These are phyloP conservation scores for Mesembrinibis cayennensis DNA, from an alignment of 2,113 vertebrate genomes.

Conservation along the genomic window DNA sequence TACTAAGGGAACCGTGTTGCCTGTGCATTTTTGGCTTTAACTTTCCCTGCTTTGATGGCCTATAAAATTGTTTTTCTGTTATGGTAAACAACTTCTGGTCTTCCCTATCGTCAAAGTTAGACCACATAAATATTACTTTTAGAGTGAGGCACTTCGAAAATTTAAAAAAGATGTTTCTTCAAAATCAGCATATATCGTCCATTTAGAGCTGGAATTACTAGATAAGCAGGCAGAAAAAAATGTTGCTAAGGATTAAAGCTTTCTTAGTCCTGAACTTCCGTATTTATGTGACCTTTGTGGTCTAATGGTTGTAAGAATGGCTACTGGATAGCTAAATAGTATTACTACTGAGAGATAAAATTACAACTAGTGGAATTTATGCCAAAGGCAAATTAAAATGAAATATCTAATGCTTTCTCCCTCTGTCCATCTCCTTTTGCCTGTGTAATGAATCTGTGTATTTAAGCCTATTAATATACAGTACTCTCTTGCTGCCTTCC, in stretches of 20 bases:
- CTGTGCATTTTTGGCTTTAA: not conserved
- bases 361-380: not conserved
- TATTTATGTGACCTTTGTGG: not conserved
- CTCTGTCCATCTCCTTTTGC: not conserved
- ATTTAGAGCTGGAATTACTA: not conserved
- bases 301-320: not conserved
- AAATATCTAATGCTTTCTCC: not conserved
- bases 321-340: not conserved
- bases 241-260: not conserved
- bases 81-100: not conserved
- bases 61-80: not conserved
- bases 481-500: not conserved
- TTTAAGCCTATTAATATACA: not conserved
- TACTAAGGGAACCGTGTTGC: not conserved
- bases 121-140: not conserved
- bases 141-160: not conserved
- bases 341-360: not conserved
- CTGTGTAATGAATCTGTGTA: not conserved
- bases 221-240: not conserved
- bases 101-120: not conserved
- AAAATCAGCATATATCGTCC: not conserved
- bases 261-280: not conserved
- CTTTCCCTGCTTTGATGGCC: not conserved
- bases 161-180: not conserved
- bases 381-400: not conserved